phyloP scores from a whole-genome alignment of 2,113 vertebrate genomes.

The Isichthys henryi region DNA sequence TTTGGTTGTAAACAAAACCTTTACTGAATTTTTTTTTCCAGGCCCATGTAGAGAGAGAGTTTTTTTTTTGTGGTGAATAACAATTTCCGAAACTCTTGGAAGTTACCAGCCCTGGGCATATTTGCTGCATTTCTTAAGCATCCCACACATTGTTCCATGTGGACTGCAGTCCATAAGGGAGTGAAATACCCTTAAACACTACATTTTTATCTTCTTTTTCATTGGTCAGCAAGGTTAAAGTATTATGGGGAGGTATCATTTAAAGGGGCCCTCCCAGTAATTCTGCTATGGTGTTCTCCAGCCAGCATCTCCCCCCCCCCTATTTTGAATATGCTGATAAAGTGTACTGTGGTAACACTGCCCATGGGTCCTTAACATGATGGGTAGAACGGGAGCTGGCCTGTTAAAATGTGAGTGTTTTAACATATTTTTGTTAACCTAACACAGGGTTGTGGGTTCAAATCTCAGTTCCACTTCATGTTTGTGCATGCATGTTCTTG shows the following conservation, averaged over 20 bases:
- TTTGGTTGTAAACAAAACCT: neutral
- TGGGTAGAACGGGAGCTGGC: neutral
- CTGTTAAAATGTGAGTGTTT: neutral
- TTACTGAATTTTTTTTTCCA: neutral
- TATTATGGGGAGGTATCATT: neutral
- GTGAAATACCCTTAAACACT: neutral
- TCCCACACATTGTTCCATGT: neutral
- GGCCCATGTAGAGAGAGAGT: neutral
- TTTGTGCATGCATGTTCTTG: neutral
- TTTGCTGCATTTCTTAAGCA: neutral
- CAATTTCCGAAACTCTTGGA: neutral
- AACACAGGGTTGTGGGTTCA: neutral
- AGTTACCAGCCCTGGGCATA: neutral
- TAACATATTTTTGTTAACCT: neutral
- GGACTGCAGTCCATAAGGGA: neutral
- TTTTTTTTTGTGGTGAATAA: neutral
- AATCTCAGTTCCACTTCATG: neutral
- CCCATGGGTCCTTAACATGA: neutral
- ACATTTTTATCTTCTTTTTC: neutral
- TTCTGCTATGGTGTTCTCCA: neutral
- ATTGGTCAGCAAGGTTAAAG: neutral
- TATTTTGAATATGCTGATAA: neutral
- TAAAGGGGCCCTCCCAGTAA: neutral
- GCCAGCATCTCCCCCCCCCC: neutral
- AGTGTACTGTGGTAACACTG: neutral